Evolutionary conservation across 2,113 vertebrate species (phyloP), one percentile per base, ranked within the genome.

Genomic region (Nesogale talazaci): DNA sequence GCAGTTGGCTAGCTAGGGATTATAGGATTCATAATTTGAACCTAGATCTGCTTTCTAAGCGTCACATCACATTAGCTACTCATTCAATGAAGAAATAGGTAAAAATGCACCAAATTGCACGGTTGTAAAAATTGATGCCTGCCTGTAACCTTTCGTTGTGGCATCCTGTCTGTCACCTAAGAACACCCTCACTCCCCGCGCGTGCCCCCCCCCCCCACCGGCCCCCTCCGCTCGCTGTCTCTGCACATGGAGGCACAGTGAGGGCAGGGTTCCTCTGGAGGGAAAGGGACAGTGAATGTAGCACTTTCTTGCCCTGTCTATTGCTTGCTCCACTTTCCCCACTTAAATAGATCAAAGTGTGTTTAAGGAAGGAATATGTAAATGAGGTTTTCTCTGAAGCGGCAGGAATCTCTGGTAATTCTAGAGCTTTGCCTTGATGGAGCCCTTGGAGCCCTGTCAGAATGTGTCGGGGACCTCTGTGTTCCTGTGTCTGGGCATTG

Each of bases 331-430:
- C 52, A 36, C 52, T 61, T 87, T 80, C 70, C 52, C 67, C 56
- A 59, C 46, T 86, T 79, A 87, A 79, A 27, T 69, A 87, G 46
- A 90, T 57, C 23, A 78, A 65, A 10, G 36, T 31, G 4, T 93
- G 23, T 91, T 69, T 74, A 88, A 92, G 76, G 76, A 75, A 75
- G 74, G 90, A 74, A 42, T 78, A 38, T 61, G 36, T 77, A 38
- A 80, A 65, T 61, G 56, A 65, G 77, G 42, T 19, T 19, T 46
- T 22, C 77, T 52, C 29, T 40, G n/a, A 34, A 40, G 4, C 67
- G 1, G 2, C 79, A 20, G 36, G 42, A n/a, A 25, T 70, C 80
- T 69, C 40, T 59, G 77, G 38, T 84, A 67, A 76, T 59, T 80
- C 52, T 59, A 61, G 61, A 75, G 22, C 40, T 10, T 89, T n/a